Evolutionary conservation across 2,113 vertebrate species (phyloP), one percentile per base, ranked within the genome.

Genomic region (Pyrgilauda ruficollis): DNA sequence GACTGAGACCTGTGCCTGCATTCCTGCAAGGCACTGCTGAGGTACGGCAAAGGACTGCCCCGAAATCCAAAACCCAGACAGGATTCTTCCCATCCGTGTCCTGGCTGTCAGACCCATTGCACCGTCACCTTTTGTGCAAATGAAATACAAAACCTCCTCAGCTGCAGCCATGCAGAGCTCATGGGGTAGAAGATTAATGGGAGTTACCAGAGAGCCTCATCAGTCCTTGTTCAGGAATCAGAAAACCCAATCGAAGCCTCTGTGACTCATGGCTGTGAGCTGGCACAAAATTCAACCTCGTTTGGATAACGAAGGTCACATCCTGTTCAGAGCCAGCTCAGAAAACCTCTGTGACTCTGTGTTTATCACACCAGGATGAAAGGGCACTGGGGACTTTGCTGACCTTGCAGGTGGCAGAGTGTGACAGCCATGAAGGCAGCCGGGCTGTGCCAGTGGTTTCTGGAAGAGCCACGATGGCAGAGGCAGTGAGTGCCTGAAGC

Each of bases 161-260:
- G 11, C 62, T 44, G 73, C 84, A 85, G 87, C 87, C 90, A 49
- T 7, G 81, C 87, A 37, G 75, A 88, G 69, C 92, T 77, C 1
- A 0, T 1, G 0, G 69, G 79, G 84, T 64, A 35, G 64, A 88
- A 90, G 92, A 95, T 97, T 93, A 96, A 95, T 94, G 92, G 86
- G 81, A 93, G 70, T 73, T 86, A 67, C 62, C 1, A 0, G 44
- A 81, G 74, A 91, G 80, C 16, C 84, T 90, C 95, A 94, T 96
- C 92, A 87, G 84, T 94, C 92, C 88, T 96, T 27, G 69, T 69
- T 92, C 9, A 75, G 84, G 92, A 87, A 46, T 90, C 88, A 90
- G 77, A 91, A 94, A 92, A 79, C 70, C 90, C 80, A 66, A 9
- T 64, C 33, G 37, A 94, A 95, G 80, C n/a, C 76, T 78, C 86